phyloP scores from a whole-genome alignment of 2,113 vertebrate species.

The Seriola quinqueradiata region DNA sequence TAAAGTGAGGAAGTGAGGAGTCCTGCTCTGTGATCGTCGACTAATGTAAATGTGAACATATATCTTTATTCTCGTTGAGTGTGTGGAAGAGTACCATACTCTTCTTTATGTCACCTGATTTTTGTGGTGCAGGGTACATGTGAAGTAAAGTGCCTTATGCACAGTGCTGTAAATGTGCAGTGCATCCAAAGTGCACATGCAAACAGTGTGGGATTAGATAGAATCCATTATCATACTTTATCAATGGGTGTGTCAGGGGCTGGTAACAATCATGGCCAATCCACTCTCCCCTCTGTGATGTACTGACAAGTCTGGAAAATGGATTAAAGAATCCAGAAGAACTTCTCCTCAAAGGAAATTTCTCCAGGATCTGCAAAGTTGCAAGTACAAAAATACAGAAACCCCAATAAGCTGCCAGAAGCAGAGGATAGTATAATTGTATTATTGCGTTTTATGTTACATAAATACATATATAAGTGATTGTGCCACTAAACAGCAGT shows the following conservation, averaged over 20 bases:
- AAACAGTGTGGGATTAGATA: neutral
- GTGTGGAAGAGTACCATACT: neutral
- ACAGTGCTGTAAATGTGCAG: neutral
- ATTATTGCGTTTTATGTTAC: too few relatives aligned
- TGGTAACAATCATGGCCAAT: slow-evolving; percentile 1
- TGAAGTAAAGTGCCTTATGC: too few relatives aligned
- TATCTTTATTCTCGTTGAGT: neutral
- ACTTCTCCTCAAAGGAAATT: neutral
- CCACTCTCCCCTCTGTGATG: neutral
- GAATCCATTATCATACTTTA: neutral
- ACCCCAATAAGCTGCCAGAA: neutral
- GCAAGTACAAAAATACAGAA: neutral
- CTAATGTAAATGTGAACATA: neutral
- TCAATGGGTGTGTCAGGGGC: neutral
- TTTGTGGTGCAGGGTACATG: neutral
- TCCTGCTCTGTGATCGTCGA: too few relatives aligned
- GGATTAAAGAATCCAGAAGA: neutral
- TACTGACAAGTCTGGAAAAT: neutral
- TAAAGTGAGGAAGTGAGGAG: too few relatives aligned
- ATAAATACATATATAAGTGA: too few relatives aligned
- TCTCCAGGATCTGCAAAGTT: neutral
- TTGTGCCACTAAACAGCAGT: too few relatives aligned
- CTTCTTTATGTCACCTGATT: neutral
- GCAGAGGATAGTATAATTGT: neutral
- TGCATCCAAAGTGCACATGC: neutral